Percentiles rank a stretch among this genome's conserved stretches.
These are phyloP conservation scores for Desmodus rotundus DNA, from an alignment of 2,113 vertebrate species.

Conservation along the genomic window DNA sequence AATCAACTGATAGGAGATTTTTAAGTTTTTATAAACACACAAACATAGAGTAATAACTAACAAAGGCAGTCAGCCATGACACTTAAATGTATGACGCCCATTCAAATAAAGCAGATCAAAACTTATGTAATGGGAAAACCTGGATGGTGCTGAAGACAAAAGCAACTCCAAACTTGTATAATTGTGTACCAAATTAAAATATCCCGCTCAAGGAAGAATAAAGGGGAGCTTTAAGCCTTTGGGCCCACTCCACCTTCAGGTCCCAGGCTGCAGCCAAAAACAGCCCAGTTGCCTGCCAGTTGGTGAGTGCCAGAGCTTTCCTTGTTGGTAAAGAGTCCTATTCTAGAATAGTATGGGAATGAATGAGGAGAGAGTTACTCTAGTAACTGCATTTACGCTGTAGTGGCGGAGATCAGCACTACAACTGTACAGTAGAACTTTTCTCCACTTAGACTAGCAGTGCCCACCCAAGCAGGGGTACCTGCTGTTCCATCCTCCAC, in stretches of 20 bases:
- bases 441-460: not conserved
- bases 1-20: not conserved
- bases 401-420: not conserved
- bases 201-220: not conserved
- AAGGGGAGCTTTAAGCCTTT: not conserved
- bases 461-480: not conserved
- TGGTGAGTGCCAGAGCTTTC: not conserved
- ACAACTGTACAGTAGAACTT: not conserved
- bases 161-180: not conserved
- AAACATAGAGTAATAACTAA: not conserved
- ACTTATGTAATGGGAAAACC: not conserved
- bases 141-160: not conserved
- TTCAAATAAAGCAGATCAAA: slow-evolving; percentile 17
- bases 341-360: not conserved
- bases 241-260: not conserved
- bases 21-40: not conserved
- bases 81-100: not conserved
- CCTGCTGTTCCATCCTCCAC: not conserved
- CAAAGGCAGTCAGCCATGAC: not conserved
- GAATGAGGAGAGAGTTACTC: not conserved
- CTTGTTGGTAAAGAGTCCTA: not conserved
- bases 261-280: not conserved
- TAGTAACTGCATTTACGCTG: not conserved
- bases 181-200: not conserved
- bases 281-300: not conserved